Evolutionary conservation across 2,797 vertebrate species (phyloP).

Genomic region (Phataginus tricuspis): DNA sequence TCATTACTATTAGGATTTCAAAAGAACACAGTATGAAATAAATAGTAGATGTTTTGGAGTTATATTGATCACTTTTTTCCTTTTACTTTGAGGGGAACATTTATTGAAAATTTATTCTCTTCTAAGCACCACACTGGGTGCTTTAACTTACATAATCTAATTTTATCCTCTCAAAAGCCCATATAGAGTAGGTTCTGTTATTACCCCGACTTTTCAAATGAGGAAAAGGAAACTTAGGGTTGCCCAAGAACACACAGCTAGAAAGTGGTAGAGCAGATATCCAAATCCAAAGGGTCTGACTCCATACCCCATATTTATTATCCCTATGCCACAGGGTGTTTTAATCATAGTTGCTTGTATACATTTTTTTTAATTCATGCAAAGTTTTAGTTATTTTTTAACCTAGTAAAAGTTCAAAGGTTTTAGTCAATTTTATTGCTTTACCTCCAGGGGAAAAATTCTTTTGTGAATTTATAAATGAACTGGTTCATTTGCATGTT

Average conservation of each 20-base stretch:
- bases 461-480: background rate
- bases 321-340: background rate
- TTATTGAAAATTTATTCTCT: conserved; percentile 12
- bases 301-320: background rate
- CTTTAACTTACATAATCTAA: background rate
- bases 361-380: background rate
- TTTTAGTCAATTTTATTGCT: background rate
- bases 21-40: background rate
- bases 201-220: background rate
- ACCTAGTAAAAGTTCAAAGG: background rate
- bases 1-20: conserved; percentile 10
- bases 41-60: background rate
- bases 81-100: background rate
- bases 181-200: background rate
- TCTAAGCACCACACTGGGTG: background rate
- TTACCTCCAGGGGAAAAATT: background rate
- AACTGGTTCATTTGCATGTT: background rate
- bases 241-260: background rate
- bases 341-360: background rate
- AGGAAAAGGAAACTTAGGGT: background rate
- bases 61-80: background rate
- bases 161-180: background rate
- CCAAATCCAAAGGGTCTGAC: background rate
- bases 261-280: background rate
- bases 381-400: conserved; percentile 6